Conservation (phyloP, 2,888 invertebrate genomes). For the Esperia sulphurella region DNA sequence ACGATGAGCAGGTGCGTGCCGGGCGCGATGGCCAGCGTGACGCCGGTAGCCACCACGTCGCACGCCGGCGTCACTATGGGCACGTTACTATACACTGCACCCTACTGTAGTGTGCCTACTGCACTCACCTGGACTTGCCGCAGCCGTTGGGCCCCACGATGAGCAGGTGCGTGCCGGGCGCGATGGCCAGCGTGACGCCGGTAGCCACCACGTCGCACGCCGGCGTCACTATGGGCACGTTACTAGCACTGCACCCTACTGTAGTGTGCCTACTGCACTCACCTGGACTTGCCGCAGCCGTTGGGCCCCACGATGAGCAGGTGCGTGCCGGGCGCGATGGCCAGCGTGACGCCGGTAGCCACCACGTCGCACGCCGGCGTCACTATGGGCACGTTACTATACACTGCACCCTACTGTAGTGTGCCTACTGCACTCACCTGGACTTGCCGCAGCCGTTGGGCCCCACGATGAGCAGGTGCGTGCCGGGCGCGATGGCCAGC, state of each 20-base stretch:
- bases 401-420: too few relatives aligned
- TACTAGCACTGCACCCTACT: too few relatives aligned
- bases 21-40: conserved; percentile 86
- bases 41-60: conserved; percentile 93
- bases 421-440: too few relatives aligned
- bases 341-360: conserved; percentile 89
- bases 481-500: conserved; percentile 90
- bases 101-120: too few relatives aligned
- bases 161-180: too few relatives aligned
- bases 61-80: conserved; percentile 98
- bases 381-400: conserved; percentile 93
- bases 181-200: too few relatives aligned
- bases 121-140: too few relatives aligned
- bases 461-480: conserved; percentile 95
- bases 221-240: too few relatives aligned
- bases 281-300: conserved; percentile 93
- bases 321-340: conserved; percentile 91
- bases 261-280: too few relatives aligned
- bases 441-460: conserved; percentile 98
- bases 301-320: conserved; percentile 97
- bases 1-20: conserved; percentile 96
- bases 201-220: not conserved
- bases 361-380: conserved; percentile 98
- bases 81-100: too few relatives aligned
- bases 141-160: too few relatives aligned